phyloP scores from a whole-genome alignment of 2,797 vertebrate species.

The Antennarius maculatus region DNA sequence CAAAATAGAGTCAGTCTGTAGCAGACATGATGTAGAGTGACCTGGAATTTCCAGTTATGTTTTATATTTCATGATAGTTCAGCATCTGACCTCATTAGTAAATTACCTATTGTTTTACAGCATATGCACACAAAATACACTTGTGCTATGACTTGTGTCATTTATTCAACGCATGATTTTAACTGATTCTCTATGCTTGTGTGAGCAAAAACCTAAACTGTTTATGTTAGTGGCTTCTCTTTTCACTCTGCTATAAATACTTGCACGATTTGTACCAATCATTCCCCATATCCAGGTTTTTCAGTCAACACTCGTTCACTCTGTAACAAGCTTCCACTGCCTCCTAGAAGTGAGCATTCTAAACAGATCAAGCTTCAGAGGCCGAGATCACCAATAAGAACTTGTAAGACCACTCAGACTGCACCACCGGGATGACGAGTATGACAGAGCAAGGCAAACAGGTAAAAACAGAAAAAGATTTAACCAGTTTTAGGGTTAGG shows the following conservation, averaged over 20 bases:
- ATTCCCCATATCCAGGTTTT: conserved; percentile 30
- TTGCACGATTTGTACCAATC: conserved; percentile 23
- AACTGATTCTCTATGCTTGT: conserved; percentile 36
- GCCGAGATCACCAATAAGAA: conserved; percentile 60
- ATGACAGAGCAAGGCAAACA: conserved; percentile 32
- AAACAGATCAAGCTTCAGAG: conserved; percentile 53
- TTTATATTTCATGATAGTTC: conserved; percentile 31
- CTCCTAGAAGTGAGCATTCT: conserved; percentile 45
- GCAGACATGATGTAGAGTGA: conserved; percentile 41
- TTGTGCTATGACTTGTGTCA: too few relatives aligned
- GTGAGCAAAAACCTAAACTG: conserved; percentile 21
- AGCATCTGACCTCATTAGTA: conserved; percentile 8
- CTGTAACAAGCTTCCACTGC: conserved; percentile 36
- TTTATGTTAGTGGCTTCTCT: conserved; percentile 34
- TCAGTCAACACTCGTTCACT: conserved; percentile 46
- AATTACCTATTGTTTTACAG: conserved; percentile 14
- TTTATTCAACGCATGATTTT: conserved; percentile 25
- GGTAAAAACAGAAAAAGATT: conserved; percentile 29
- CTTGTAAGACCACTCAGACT: conserved; percentile 64
- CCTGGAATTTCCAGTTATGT: conserved; percentile 39
- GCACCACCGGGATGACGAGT: conserved; percentile 40
- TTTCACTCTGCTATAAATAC: conserved; percentile 39
- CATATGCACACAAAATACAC: conserved; percentile 17
- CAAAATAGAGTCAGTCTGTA: conserved; percentile 45
- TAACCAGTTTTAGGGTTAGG: too few relatives aligned